Percentiles rank a stretch among this genome's conserved stretches.
Conservation (phyloP, 53 echinoderm and acorn worm genomes). For the Paelopatides confundens region DNA sequence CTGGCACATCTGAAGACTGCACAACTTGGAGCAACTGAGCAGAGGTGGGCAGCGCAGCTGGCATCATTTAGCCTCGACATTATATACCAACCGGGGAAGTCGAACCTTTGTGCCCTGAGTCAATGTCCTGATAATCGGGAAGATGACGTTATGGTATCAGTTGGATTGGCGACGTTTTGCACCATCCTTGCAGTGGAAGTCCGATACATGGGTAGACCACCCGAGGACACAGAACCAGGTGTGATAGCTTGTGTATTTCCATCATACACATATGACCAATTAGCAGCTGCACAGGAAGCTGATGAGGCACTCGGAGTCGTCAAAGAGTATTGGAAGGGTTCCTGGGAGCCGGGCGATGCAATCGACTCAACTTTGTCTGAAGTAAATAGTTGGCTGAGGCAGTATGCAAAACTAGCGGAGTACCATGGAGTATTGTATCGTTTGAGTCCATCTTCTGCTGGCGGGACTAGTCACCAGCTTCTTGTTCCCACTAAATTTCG, state of each 20-base stretch:
- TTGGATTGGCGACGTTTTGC: too few species aligned
- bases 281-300: conserved; percentile 1
- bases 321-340: background rate
- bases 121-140: too few species aligned
- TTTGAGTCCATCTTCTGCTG: background rate
- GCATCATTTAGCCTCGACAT: too few species aligned
- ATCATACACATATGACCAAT: conserved; percentile 19
- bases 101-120: too few species aligned
- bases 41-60: too few species aligned
- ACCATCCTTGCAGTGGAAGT: too few species aligned
- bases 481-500: background rate
- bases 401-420: background rate
- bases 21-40: too few species aligned
- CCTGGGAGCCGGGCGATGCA: background rate
- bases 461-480: background rate
- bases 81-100: too few species aligned
- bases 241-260: conserved; percentile 39
- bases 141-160: too few species aligned
- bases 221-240: too few species aligned
- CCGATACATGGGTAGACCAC: too few species aligned
- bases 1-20: background rate
- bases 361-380: background rate
- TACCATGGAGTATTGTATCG: conserved; percentile 22
- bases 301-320: background rate
- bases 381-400: conserved; percentile 20